These are phyloP conservation scores for Neolamprologus hecqui DNA, from an alignment of 2,113 vertebrate genomes.

Conservation along the genomic window DNA sequence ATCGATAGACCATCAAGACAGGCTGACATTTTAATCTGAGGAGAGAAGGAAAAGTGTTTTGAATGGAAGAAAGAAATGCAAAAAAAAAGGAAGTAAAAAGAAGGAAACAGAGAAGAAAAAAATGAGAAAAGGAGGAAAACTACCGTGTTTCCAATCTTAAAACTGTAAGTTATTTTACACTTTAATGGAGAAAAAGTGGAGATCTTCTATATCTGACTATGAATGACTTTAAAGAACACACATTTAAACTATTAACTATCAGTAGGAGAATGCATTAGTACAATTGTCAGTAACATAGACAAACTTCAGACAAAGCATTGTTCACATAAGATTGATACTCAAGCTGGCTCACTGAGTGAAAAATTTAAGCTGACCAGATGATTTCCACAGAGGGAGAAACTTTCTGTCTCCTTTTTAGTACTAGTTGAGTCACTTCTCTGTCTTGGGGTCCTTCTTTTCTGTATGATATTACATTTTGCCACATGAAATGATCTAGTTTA, in stretches of 20 bases:
- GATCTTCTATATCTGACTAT: neutral
- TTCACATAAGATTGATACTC: neutral
- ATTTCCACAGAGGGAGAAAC: neutral
- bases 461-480: neutral
- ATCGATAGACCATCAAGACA: conserved; percentile 27
- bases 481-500: conserved; percentile 18
- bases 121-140: neutral
- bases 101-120: neutral
- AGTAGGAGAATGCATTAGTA: neutral
- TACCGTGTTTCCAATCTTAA: neutral
- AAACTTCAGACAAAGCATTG: neutral
- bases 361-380: neutral
- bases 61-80: neutral
- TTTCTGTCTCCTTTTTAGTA: neutral
- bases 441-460: neutral
- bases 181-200: neutral
- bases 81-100: neutral
- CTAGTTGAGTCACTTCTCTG: neutral
- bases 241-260: neutral
- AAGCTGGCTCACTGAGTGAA: neutral
- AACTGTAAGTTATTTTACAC: neutral
- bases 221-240: neutral
- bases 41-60: neutral
- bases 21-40: neutral
- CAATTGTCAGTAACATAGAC: neutral